phyloP scores from a whole-genome alignment of 2,113 vertebrate genomes.

The Prochilodus magdalenae region DNA sequence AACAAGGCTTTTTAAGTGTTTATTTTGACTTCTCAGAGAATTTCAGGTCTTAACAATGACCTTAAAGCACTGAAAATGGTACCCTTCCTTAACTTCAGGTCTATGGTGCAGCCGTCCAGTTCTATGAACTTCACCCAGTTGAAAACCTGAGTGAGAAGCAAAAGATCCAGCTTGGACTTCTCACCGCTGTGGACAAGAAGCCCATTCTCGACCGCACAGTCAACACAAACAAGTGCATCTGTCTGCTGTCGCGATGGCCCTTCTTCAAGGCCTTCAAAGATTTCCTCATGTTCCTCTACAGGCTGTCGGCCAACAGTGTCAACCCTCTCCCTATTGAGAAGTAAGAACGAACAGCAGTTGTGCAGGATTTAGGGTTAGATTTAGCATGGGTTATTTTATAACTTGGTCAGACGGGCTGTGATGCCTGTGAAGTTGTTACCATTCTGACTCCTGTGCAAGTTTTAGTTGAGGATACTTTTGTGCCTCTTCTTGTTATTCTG shows the following conservation, averaged over 20 bases:
- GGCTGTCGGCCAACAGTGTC: slow-evolving; percentile 94
- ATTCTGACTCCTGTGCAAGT: neutral
- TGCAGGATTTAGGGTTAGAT: neutral
- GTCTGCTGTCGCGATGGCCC: slow-evolving; percentile 97
- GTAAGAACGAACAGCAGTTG: slow-evolving; percentile 70
- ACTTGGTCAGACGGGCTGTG: too few relatives aligned
- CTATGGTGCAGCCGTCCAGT: slow-evolving; percentile 97
- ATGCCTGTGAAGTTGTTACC: neutral
- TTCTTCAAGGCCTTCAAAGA: slow-evolving; percentile 96
- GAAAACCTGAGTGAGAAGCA: slow-evolving; percentile 92
- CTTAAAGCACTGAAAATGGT: neutral
- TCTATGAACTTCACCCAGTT: slow-evolving; percentile 89
- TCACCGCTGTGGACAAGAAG: slow-evolving; percentile 91
- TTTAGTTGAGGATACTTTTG: neutral
- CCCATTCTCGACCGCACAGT: slow-evolving; percentile 86
- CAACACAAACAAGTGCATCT: slow-evolving; percentile 97
- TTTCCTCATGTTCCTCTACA: slow-evolving; percentile 97
- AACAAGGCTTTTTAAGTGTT: too few relatives aligned
- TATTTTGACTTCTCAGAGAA: too few relatives aligned
- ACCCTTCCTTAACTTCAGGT: slow-evolving; percentile 78
- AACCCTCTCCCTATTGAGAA: slow-evolving; percentile 98
- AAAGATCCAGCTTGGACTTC: slow-evolving; percentile 89
- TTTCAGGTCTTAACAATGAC: neutral
- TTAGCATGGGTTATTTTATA: neutral
- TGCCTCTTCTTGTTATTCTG: neutral